Evolutionary conservation across 1,140 invertebrate species (phyloP), one percentile per base, ranked within the genome.

Genomic region (Drosophila prosaltans): DNA sequence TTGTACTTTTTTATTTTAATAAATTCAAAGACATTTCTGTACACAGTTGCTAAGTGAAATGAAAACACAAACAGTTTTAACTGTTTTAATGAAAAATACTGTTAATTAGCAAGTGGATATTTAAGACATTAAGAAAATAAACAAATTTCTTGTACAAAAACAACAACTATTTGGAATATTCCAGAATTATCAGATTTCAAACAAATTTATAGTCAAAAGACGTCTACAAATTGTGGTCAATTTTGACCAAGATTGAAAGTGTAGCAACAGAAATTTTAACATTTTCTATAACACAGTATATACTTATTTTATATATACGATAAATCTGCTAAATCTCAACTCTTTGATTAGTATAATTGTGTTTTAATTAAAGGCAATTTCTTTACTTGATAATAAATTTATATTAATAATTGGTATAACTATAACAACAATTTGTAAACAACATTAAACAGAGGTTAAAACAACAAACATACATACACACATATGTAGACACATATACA

Each of bases 381-480:
- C 45, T 51, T 26, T 24, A 0, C 8, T 51, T 51, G 45, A 51
- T 51, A 51, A 51, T 51, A 51, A 51, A 51, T 51, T 26, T 51
- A 26, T 51, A 51, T 68, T 45, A 78, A 85, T 78, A 74, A 78
- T 71, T 65, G 43, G 26, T 48, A 69, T 68, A 16, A 16, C 16
- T 16, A 75, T 67, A 63, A 72, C 30, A 77, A 77, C 66, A 83
- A 83, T 70, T 77, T 82, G 72, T 80, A 69, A 79, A 86, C 83
- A 88, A 71, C 83, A 75, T 82, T 82, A 79, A 79, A 78, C 64
- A 75, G 74, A 82, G 78, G 75, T 75, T 78, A 65, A 72, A 74
- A 78, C 74, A 69, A 60, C 39, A 64, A 40, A 57, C 11, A 51
- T 1, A 10, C 11, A 59, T 16, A 24, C 9, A 45, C 24, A 73